Conservation (phyloP, 2,888 invertebrate species). For the Crossocerus cetratus region DNA sequence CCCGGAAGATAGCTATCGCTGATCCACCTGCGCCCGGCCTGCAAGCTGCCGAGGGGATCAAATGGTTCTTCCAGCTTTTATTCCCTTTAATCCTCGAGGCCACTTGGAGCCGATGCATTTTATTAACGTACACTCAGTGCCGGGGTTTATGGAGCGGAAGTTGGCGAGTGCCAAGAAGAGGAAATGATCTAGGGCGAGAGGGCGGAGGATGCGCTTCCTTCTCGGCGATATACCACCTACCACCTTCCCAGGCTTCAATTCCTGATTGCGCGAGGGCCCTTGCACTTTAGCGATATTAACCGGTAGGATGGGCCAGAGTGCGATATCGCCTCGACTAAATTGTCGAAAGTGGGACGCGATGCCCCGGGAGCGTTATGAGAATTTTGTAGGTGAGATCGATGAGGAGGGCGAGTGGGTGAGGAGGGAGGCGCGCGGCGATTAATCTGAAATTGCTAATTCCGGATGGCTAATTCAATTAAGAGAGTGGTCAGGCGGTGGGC, state of each 20-base stretch:
- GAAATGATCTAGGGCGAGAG: not conserved
- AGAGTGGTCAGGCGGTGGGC: constrained; percentile 60
- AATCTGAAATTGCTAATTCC: constrained; percentile 74
- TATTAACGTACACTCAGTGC: constrained; percentile 31
- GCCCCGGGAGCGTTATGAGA: too few relatives aligned
- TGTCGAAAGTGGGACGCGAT: too few relatives aligned
- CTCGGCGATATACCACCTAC: too few relatives aligned
- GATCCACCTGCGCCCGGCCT: constrained; percentile 25
- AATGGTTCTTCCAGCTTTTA: constrained; percentile 27
- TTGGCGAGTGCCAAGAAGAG: constrained; percentile 1
- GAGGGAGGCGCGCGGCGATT: constrained; percentile 48
- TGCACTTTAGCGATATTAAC: not conserved
- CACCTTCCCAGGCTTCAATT: too few relatives aligned
- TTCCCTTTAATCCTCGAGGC: constrained; percentile 19
- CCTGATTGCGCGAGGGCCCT: not conserved
- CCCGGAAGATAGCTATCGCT: constrained; percentile 19
- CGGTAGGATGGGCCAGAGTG: too few relatives aligned
- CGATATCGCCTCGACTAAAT: too few relatives aligned
- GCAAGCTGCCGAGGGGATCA: constrained; percentile 19
- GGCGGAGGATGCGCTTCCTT: too few relatives aligned
- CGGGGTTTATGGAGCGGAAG: constrained; percentile 29
- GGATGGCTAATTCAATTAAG: constrained; percentile 75
- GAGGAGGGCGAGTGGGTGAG: constrained; percentile 15
- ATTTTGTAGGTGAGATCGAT: not conserved
- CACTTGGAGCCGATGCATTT: constrained; percentile 22